These are phyloP conservation scores for Synanthedon formicaeformis DNA, from an alignment of 2,888 invertebrate species.

Conservation along the genomic window DNA sequence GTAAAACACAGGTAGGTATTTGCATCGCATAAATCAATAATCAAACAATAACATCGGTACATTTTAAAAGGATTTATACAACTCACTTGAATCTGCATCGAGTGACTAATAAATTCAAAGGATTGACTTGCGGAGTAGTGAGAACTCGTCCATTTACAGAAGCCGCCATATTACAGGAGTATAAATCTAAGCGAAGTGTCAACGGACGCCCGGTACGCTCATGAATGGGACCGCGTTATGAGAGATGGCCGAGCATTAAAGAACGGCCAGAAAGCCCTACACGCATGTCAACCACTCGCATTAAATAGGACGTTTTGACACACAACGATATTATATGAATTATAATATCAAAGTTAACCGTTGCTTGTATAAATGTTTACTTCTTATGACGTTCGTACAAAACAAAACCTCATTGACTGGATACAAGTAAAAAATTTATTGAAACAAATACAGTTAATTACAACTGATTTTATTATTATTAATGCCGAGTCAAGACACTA, in stretches of 20 bases:
- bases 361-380: slow-evolving; percentile 12
- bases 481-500: too few species aligned
- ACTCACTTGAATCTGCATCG: slow-evolving; percentile 31
- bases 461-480: too few species aligned
- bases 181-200: slow-evolving; percentile 65
- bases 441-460: too few species aligned
- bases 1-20: not conserved
- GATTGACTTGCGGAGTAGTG: slow-evolving; percentile 52
- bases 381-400: too few species aligned
- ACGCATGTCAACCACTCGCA: slow-evolving; percentile 32
- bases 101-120: slow-evolving; percentile 59
- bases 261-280: slow-evolving; percentile 26
- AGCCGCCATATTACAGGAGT: slow-evolving; percentile 51
- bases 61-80: slow-evolving; percentile 37
- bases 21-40: slow-evolving; percentile 41
- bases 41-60: slow-evolving; percentile 49
- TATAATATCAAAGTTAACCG: slow-evolving; percentile 50
- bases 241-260: slow-evolving; percentile 46
- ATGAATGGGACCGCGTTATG: slow-evolving; percentile 55
- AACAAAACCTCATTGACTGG: too few species aligned
- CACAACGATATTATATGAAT: slow-evolving; percentile 46
- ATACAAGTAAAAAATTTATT: too few species aligned
- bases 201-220: slow-evolving; percentile 30
- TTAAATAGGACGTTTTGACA: slow-evolving; percentile 57
- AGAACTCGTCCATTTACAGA: slow-evolving; percentile 61